Base-by-base conservation (phyloP, 1,140 invertebrate genomes). In the Trachelipus rathkii region DNA sequence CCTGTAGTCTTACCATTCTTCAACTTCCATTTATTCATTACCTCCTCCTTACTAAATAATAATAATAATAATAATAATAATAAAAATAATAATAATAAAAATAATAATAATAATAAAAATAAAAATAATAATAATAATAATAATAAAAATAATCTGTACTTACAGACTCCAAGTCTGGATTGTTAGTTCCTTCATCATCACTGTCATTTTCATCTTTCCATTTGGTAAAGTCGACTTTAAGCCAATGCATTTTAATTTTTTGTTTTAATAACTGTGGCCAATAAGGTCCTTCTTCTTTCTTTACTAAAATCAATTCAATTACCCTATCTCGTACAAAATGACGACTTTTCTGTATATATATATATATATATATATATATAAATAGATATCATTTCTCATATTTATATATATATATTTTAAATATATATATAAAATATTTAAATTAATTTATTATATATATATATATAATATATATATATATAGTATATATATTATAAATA, bases 211-310 rank as follows among this genome's bases (percentile, higher is more conserved):
- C 96, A 88, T 98, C 96, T 84, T 92, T 92, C 95, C 96, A 98
- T 86, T 96, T 95, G 82, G 94, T 92, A 84, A 98, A 99, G 85
- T 99, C 96, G 80, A 95, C 92, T 86, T 96, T 97, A 73, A 99
- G 88, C 95, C 96, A 99, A 84, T 97, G 95, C 81, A 91, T 90
- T 86, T 96, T 97, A 84, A 90, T 91, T 81, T 92, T 92, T 81
- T 94, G 93, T 85, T 93, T 93, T 43, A 94, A 91, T 71, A 97
- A 87, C 73, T 91, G 86, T 74, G 93, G 92, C 96, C 96, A 98
- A 84, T 90, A 97, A 11, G 91, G 89, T 77, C 90, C 91, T 21
- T 87, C 86, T 73, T 90, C 90, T 83, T 89, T 87, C 84, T 93
- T 93, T 82, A 89, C 88, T 83, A 95, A 87, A 79, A 92, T 87